Evolutionary conservation across 2,113 vertebrate genomes (phyloP).

Genomic region (Ginglymostoma cirratum): DNA sequence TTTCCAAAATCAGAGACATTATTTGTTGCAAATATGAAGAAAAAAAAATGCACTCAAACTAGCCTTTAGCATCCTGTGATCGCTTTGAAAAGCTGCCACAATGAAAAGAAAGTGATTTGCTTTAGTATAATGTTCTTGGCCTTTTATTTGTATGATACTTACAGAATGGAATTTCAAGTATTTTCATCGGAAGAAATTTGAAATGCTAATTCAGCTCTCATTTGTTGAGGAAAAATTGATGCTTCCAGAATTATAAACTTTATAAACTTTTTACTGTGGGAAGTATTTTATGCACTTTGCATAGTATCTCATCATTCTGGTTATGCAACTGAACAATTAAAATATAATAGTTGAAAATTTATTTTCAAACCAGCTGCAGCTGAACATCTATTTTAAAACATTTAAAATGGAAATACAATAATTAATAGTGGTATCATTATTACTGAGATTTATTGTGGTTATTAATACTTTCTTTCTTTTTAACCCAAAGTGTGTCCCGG

Average conservation of each 20-base stretch:
- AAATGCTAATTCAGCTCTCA: constrained; percentile 31
- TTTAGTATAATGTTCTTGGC: background rate
- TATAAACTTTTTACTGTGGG: background rate
- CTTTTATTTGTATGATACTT: constrained; percentile 19
- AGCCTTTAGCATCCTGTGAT: background rate
- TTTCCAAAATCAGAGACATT: background rate
- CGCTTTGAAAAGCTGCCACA: background rate
- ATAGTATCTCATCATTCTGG: background rate
- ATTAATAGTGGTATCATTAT: background rate
- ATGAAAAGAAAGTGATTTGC: constrained; percentile 15
- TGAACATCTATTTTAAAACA: background rate
- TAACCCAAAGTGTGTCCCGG: background rate
- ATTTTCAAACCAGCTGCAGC: background rate
- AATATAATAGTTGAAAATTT: background rate
- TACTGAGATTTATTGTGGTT: background rate
- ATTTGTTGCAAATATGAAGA: background rate
- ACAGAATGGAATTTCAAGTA: constrained; percentile 34
- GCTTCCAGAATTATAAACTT: constrained; percentile 8
- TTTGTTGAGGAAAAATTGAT: background rate
- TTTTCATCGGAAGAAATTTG: constrained; percentile 32
- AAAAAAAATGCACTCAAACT: background rate
- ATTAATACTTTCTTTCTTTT: background rate
- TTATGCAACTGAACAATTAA: too few relatives aligned
- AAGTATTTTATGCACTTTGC: background rate
- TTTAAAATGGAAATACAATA: background rate